These are phyloP conservation scores for Pseudorhiza aurosa DNA, from an alignment of 30 jellyfish, hydroid and myxozoan genomes.

Conservation along the genomic window DNA sequence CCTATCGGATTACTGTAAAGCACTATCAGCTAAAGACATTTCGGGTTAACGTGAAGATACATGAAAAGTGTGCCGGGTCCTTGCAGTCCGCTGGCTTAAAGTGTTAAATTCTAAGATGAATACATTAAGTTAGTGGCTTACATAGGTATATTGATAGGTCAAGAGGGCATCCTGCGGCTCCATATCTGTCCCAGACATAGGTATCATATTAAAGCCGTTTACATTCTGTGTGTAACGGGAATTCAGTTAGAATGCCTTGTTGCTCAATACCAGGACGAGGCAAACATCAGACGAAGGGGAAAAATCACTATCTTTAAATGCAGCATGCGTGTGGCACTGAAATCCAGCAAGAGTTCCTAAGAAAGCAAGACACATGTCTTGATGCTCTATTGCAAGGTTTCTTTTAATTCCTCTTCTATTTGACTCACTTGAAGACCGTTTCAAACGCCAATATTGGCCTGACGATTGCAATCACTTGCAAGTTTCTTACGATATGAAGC, in stretches of 20 bases:
- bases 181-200: constrained; percentile 3
- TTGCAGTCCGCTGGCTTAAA: constrained; percentile 17
- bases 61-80: not conserved
- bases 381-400: too few species aligned
- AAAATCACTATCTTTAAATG: too few species aligned
- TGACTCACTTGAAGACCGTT: too few species aligned
- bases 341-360: too few species aligned
- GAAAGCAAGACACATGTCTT: too few species aligned
- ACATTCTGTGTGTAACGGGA: not conserved
- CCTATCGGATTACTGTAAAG: constrained; percentile 9
- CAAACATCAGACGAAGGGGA: too few species aligned
- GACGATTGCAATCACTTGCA: too few species aligned
- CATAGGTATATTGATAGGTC: constrained; percentile 26
- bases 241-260: not conserved
- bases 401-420: too few species aligned
- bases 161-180: constrained; percentile 14
- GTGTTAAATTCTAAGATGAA: constrained; percentile 40
- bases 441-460: too few species aligned
- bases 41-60: not conserved
- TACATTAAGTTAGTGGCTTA: constrained; percentile 37
- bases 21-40: not conserved
- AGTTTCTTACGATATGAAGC: too few species aligned
- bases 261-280: too few species aligned
- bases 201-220: constrained; percentile 9
- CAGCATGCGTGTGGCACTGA: too few species aligned